phyloP scores from a whole-genome alignment of 2,113 vertebrate genomes.

The Megaleporinus macrocephalus region DNA sequence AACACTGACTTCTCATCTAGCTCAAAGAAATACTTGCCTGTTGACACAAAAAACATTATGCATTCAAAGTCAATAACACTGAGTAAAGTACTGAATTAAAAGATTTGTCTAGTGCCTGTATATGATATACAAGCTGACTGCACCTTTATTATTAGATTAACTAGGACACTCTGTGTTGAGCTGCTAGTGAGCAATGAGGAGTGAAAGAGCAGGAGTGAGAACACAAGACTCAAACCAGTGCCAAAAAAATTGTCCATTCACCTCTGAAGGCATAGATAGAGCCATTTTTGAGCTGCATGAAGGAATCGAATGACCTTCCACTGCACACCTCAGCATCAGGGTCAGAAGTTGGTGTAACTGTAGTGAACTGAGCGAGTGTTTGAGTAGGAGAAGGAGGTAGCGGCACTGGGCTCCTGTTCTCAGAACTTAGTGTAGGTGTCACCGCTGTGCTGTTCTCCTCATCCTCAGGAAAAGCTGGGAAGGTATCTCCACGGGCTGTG shows the following conservation, averaged over 20 bases:
- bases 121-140: no score
- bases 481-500: slow-evolving; percentile 91
- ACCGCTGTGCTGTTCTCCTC: slow-evolving; percentile 67
- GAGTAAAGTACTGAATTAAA: no score
- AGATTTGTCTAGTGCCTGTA: no score
- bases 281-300: slow-evolving; percentile 91
- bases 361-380: background rate
- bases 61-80: background rate
- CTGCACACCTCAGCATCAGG: slow-evolving; percentile 81
- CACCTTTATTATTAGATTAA: no score
- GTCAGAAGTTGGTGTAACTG: slow-evolving; percentile 44
- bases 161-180: no score
- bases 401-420: background rate
- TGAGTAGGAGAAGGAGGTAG: background rate
- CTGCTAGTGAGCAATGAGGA: no score
- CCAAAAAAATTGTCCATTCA: no score
- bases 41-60: slow-evolving; percentile 25
- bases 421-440: background rate
- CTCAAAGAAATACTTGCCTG: slow-evolving; percentile 91
- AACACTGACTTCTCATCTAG: slow-evolving; percentile 81
- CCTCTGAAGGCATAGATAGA: slow-evolving; percentile 93
- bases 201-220: no score
- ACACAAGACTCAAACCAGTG: no score
- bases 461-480: slow-evolving; percentile 82
- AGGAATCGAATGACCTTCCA: slow-evolving; percentile 85